Percentiles rank a stretch among this genome's conserved stretches.
Conservation (phyloP, 2,113 vertebrate species). For the Odocoileus virginianus region DNA sequence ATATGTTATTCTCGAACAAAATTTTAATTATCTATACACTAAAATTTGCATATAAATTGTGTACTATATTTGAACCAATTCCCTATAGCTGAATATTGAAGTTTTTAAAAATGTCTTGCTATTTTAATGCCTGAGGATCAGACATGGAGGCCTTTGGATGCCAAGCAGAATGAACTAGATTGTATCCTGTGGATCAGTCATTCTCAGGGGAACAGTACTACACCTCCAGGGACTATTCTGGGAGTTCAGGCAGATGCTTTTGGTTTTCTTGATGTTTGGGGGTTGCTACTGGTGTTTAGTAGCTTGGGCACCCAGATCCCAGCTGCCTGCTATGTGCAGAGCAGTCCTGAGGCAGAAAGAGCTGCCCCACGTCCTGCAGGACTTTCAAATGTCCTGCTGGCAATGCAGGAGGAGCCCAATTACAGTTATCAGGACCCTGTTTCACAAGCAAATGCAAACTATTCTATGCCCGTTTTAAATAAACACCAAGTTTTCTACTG, state of each 20-base stretch:
- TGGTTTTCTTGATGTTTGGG: not conserved
- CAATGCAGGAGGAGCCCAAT: not conserved
- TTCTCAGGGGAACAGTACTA: not conserved
- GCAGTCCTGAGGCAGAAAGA: not conserved
- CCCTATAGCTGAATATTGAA: not conserved
- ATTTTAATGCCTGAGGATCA: not conserved
- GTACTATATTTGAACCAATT: not conserved
- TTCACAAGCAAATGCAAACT: not conserved
- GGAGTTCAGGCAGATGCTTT: not conserved
- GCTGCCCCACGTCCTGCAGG: not conserved
- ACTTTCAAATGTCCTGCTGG: not conserved
- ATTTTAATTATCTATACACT: not conserved
- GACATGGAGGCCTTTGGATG: not conserved
- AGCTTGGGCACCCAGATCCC: not conserved
- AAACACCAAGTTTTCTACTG: not conserved
- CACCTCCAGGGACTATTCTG: not conserved
- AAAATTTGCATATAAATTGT: not conserved
- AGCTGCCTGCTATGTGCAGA: fast-evolving
- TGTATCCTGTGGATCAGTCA: not conserved
- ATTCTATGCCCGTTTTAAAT: not conserved
- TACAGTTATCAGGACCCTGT: not conserved
- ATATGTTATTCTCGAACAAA: not conserved
- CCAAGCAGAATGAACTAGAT: not conserved
- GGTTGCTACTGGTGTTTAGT: not conserved
- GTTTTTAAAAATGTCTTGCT: not conserved